A percentile compares a stretch with the other conserved stretches of the same genome.
These are phyloP conservation scores for Nerophis lumbriciformis DNA, from an alignment of 2,113 vertebrate genomes.

Conservation along the genomic window DNA sequence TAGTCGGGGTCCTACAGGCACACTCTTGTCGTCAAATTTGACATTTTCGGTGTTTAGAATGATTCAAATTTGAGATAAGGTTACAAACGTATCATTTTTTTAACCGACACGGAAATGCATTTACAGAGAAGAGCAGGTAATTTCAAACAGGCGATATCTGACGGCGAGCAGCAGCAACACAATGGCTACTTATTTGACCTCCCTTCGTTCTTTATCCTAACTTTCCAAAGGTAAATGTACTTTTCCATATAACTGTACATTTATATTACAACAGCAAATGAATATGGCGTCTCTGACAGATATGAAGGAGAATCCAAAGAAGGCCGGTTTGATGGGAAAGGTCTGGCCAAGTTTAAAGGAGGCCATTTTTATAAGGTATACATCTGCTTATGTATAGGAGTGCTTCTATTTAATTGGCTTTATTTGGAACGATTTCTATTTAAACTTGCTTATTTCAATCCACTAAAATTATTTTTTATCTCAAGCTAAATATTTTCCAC, in stretches of 20 bases:
- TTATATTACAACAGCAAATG: background rate
- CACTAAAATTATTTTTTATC: background rate
- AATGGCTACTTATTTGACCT: slow-evolving; percentile 35
- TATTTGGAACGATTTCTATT: background rate
- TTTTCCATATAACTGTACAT: background rate
- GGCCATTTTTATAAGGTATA: slow-evolving; percentile 77
- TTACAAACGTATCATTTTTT: no score
- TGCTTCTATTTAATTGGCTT: background rate
- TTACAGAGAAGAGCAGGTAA: background rate
- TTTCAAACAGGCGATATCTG: background rate
- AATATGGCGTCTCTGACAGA: slow-evolving; percentile 52
- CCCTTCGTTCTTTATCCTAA: slow-evolving; percentile 54
- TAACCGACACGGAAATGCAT: background rate
- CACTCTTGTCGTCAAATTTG: background rate
- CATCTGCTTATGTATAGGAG: background rate
- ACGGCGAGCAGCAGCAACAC: background rate
- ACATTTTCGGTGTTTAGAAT: slow-evolving; percentile 2
- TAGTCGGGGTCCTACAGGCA: background rate
- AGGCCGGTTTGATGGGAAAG: slow-evolving; percentile 77
- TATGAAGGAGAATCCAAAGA: slow-evolving; percentile 75
- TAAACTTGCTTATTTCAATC: background rate
- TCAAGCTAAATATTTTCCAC: background rate
- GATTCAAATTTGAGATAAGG: slow-evolving; percentile 10
- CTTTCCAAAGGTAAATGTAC: slow-evolving; percentile 72
- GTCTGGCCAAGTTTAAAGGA: slow-evolving; percentile 76